phyloP scores from a whole-genome alignment of 2,888 invertebrate genomes.

The Listrodromus nycthemerus region DNA sequence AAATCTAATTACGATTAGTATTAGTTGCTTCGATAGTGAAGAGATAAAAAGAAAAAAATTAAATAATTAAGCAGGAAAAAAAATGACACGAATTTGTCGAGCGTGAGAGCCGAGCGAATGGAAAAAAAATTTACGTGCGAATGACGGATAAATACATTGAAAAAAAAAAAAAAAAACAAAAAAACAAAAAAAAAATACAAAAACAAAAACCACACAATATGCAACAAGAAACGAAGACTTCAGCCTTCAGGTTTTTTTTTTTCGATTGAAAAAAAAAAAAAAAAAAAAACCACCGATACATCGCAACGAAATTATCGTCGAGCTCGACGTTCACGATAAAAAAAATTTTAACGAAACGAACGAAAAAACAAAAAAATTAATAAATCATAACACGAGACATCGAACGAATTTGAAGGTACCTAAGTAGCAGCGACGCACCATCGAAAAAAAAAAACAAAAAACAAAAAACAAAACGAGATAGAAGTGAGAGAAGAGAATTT shows the following conservation, averaged over 20 bases:
- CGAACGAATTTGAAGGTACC: constrained; percentile 75
- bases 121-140: constrained; percentile 22
- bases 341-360: constrained; percentile 13
- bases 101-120: constrained; percentile 1
- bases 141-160: background rate
- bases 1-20: constrained; percentile 50
- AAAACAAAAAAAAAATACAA: too few relatives aligned
- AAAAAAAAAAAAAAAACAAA: too few relatives aligned
- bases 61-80: constrained; percentile 30
- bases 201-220: background rate
- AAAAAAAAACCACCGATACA: background rate
- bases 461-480: constrained; percentile 32
- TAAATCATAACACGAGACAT: constrained; percentile 61
- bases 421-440: constrained; percentile 56
- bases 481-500: constrained; percentile 4
- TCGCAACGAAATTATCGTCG: constrained; percentile 56
- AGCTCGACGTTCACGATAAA: constrained; percentile 17
- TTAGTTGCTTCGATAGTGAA: constrained; percentile 55
- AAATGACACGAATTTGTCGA: constrained; percentile 7
- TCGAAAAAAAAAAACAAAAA: constrained; percentile 45
- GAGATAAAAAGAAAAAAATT: constrained; percentile 24
- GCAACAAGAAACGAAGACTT: constrained; percentile 43
- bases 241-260: constrained; percentile 31
- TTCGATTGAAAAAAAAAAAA: constrained; percentile 23
- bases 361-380: constrained; percentile 16